Evolutionary conservation across 2,888 invertebrate species (phyloP), one percentile per base, ranked within the genome.

Genomic region (Chironomus tentans): DNA sequence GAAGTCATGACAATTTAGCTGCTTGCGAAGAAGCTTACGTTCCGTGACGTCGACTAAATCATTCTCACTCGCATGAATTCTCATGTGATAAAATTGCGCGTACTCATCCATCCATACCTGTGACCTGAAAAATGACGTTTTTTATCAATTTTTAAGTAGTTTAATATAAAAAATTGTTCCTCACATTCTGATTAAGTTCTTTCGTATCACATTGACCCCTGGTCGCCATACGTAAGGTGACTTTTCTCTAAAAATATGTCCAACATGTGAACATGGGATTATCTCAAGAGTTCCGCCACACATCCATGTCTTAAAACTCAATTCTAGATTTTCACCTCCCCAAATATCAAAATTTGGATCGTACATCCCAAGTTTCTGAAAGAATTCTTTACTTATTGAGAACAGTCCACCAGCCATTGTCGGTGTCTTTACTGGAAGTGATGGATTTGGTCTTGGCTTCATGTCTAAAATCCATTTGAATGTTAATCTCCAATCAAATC

Each of bases 81-180:
- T 87, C 85, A 97, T 95, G 85, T 95, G 97, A 85, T 97, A 98
- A 85, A 97, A 97, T 83, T 94, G 91, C 80, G 95, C 93, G 84
- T 93, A 95, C 81, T 95, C 95, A 82, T 95, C 95, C 84, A 95
- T 85, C 95, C 95, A 95, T 28, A 97, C 93, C 86, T 86, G 78
- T 77, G 81, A 81, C 18, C 56, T 56, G 18, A 56, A 56, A 50
- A 15, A 15, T 18, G 13, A 77, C 18, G n/a, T 28, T 5, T 56
- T 56, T 3, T 15, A 1, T 15, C 15, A 50, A 15, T 56, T n/a
- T 15, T 65, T 65, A n/a, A 68, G 21, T 15, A 76, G 76, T 28
- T 65, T 62, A 13, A 50, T 38, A 22, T n/a, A 3, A 3, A 24
- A 28, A 75, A 10, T 68, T 69, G 86, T 90, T 87, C 96, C 95